Base-by-base conservation (phyloP, 2,113 vertebrate genomes). In the Sisor rabdophorus region DNA sequence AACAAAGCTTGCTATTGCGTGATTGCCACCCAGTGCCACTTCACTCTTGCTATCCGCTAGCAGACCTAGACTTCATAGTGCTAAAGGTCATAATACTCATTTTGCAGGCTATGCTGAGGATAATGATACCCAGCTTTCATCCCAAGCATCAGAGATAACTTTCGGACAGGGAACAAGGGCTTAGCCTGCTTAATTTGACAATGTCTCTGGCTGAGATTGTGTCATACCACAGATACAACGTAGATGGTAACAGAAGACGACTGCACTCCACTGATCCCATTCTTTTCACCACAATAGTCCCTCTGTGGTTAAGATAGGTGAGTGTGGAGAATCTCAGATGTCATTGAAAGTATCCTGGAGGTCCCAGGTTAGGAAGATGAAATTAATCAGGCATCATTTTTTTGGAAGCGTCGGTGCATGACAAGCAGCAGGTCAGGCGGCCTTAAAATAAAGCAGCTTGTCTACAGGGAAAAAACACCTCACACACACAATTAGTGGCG, bases 171-270 rank as follows among this genome's bases (percentile, higher is more conserved):
- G n/a, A 73, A 52, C 55, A 30, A 73, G 30, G 48, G 67, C 40
- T 58, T 40, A 65, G 67, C 19, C 54, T 16, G 26, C 17, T 24
- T 30, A 73, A 56, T 40, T 48, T n/a, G 24, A 68, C 68, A 53
- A 40, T 65, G 59, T 52, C 28, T 30, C 28, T 15, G 22, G 28
- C 30, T 54, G 67, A 22, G 47, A 54, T 74, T 50, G 54, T 79
- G 72, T 73, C 22, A 20, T 52, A 73, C 70, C 30, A 64, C 77
- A 30, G 56, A 77, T 65, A 73, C 73, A 0, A 52, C 77, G 81
- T 77, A 77, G 71, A 77, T 80, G 56, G 75, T 77, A 82, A 79
- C 11, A 11, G 16, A 26, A 76, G 73, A 72, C 10, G 24, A 15
- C 30, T 22, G 4, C 44, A 50, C 56, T 64, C 56, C 26, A 13